phyloP scores from a whole-genome alignment of 2,888 invertebrate genomes.

The Parthenolecanium corni region DNA sequence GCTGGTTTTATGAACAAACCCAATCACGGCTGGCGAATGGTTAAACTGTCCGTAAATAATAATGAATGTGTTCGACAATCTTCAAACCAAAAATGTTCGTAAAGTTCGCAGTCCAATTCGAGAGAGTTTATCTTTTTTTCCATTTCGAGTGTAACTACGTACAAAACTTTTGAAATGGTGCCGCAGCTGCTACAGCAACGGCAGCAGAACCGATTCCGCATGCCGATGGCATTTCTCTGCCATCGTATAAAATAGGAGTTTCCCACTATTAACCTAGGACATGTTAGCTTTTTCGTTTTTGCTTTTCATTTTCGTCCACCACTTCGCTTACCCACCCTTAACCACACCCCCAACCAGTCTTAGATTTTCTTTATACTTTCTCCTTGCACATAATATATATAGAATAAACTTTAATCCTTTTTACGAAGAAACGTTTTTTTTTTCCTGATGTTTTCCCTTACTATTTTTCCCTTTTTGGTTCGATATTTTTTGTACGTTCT shows the following conservation, averaged over 20 bases:
- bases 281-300: neutral
- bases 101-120: neutral
- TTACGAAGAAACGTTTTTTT: neutral
- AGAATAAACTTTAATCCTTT: conserved; percentile 17
- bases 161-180: too few species aligned
- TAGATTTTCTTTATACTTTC: neutral
- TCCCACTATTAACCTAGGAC: conserved; percentile 9
- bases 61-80: neutral
- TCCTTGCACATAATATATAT: neutral
- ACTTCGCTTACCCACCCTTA: neutral
- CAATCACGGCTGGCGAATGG: neutral
- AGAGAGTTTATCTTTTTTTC: too few species aligned
- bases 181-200: too few species aligned
- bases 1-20: neutral
- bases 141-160: too few species aligned
- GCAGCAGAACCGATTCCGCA: conserved; percentile 5
- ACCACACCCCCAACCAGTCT: neutral
- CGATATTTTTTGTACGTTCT: neutral
- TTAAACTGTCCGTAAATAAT: neutral
- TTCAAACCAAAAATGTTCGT: neutral
- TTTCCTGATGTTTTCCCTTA: conserved; percentile 11
- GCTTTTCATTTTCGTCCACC: neutral
- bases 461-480: conserved; percentile 8
- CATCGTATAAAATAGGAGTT: conserved; percentile 9
- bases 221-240: conserved; percentile 4